phyloP scores from a whole-genome alignment of 1,140 invertebrate species.

The Tetranychus cinnabarinus region DNA sequence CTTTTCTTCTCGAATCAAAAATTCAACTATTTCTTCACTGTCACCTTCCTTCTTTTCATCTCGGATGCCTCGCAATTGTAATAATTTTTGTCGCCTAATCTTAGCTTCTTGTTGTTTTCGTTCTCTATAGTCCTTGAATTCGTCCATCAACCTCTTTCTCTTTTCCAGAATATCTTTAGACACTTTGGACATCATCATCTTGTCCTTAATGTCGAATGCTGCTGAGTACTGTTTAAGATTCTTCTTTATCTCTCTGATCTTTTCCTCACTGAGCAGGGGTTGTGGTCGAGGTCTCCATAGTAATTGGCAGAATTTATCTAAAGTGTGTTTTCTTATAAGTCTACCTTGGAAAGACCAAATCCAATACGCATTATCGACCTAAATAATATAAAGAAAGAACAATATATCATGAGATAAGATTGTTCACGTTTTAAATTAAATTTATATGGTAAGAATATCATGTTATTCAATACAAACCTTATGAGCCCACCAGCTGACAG shows the following conservation, averaged over 20 bases:
- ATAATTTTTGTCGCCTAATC: not conserved
- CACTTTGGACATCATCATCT: slow-evolving; percentile 67
- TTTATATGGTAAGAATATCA: not conserved
- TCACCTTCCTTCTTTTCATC: slow-evolving; percentile 70
- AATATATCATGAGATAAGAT: no score
- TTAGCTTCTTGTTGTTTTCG: not conserved
- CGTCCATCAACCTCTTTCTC: slow-evolving; percentile 60
- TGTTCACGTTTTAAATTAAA: not conserved
- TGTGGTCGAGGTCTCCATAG: slow-evolving; percentile 84
- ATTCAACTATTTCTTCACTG: slow-evolving; percentile 86
- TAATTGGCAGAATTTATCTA: slow-evolving; percentile 61
- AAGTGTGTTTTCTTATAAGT: slow-evolving; percentile 15
- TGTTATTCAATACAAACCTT: slow-evolving; percentile 31
- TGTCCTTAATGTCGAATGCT: slow-evolving; percentile 88
- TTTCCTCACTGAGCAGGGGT: slow-evolving; percentile 44
- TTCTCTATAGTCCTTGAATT: slow-evolving; percentile 42
- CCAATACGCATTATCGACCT: slow-evolving; percentile 80
- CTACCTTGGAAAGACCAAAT: slow-evolving; percentile 85
- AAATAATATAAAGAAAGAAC: slow-evolving; percentile 11
- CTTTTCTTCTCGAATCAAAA: slow-evolving; percentile 80
- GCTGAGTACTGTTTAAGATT: slow-evolving; percentile 91
- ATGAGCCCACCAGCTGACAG: slow-evolving; percentile 80
- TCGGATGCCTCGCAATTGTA: not conserved
- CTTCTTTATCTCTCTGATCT: slow-evolving; percentile 67
- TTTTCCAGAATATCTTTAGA: slow-evolving; percentile 93